Conservation (phyloP, 2,888 invertebrate species). For the Ceriagrion tenellum region DNA sequence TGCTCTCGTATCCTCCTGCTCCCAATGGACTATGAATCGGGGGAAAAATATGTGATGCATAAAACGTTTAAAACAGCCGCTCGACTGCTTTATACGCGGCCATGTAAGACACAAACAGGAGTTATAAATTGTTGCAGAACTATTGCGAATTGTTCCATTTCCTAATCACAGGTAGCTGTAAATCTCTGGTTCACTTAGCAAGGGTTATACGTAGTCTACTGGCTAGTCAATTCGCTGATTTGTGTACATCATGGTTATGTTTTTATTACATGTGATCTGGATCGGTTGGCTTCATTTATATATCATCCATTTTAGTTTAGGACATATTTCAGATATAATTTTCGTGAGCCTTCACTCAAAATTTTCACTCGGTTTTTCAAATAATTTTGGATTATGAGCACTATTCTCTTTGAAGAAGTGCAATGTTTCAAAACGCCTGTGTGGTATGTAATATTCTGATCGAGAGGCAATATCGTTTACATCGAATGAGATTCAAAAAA, state of each 20-base stretch:
- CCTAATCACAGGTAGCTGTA: background rate
- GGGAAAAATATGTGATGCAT: background rate
- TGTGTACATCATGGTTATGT: background rate
- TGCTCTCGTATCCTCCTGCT: background rate
- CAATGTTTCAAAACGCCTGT: too few species aligned
- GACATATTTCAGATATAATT: too few species aligned
- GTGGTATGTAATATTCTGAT: too few species aligned
- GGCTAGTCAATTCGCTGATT: too few species aligned
- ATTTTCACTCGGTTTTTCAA: too few species aligned
- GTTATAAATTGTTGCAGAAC: background rate
- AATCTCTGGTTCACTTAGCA: background rate
- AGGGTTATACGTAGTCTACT: background rate
- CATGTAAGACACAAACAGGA: background rate
- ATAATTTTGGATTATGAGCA: too few species aligned
- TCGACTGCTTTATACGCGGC: background rate
- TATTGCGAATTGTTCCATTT: background rate
- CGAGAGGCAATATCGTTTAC: too few species aligned
- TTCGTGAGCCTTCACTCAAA: too few species aligned
- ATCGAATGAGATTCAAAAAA: too few species aligned
- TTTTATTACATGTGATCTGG: background rate
- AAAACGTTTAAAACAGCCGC: background rate
- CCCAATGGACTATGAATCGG: background rate
- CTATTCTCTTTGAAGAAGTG: too few species aligned
- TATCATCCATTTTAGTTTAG: too few species aligned
- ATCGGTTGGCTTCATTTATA: too few species aligned